Evolutionary conservation across 2,113 vertebrate genomes (phyloP), one percentile per base, ranked within the genome.

Genomic region (Albula goreensis): DNA sequence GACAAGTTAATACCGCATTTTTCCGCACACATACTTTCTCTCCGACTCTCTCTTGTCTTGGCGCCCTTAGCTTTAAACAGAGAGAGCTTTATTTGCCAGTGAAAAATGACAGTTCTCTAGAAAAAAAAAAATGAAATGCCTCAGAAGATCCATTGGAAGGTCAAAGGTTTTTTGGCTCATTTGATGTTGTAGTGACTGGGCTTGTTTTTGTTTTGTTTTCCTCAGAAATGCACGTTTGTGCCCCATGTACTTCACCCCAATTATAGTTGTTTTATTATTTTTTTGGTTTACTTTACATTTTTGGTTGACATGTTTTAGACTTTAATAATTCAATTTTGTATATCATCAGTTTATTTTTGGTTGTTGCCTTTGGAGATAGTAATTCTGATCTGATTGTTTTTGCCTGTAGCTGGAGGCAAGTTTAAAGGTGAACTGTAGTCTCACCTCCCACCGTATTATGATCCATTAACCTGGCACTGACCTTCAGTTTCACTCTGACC

Each of bases 1-100:
- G 80, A 89, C 85, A 89, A 79, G 80, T 89, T 87, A 90, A 90
- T 85, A 50, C 63, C 19, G 81, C 56, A 52, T 89, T 81, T 78
- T 80, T 48, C 52, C 77, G 80, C 66, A 70, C 49, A 84, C 60
- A 84, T 57, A 66, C 60, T 50, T 6, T 15, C 49, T 87, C 77
- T 84, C 63, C 70, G 81, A 12, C 57, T 60, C 41, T 50, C 53
- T 53, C 79, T 41, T 63, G 56, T 66, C 17, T n/a, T 49, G 50
- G 48, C 56, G 79, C n/a, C 78, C 85, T 80, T 80, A 66, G 50
- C 57, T 25, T 50, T 49, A 63, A 77, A 85, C 82, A 88, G 82
- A 86, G 87, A 51, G 53, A 19, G 81, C 85, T 66, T 88, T 86
- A 57, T 84, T 70, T 48, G 17, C 22, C 77, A 49, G 80, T 85